A percentile compares a stretch with the other conserved stretches of the same genome.
Evolutionary conservation across 2,888 invertebrate genomes (phyloP).

Genomic region (Dryomyza anilis): DNA sequence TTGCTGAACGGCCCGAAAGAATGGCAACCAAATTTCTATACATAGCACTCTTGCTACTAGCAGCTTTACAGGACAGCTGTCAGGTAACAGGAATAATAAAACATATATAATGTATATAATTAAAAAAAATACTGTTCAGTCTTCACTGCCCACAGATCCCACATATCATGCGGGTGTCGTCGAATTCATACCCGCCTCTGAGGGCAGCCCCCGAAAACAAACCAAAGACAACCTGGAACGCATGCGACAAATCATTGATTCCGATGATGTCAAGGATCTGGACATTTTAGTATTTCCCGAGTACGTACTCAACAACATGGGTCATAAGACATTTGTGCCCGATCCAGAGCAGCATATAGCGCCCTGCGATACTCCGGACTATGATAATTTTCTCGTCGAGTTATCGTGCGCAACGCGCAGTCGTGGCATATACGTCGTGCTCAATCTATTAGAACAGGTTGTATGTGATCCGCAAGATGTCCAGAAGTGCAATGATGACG

Average conservation of each 20-base stretch:
- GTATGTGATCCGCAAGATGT: conserved; percentile 12
- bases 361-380: conserved; percentile 49
- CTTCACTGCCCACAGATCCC: conserved; percentile 61
- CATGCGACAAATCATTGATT: conserved; percentile 46
- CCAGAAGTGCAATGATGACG: conserved; percentile 37
- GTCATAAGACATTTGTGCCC: conserved; percentile 53
- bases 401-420: conserved; percentile 67
- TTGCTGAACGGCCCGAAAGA: neutral
- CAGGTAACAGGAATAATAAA: neutral
- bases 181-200: conserved; percentile 63
- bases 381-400: conserved; percentile 43
- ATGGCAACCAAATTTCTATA: neutral
- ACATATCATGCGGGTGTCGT: conserved; percentile 69
- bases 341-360: conserved; percentile 48
- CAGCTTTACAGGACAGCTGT: neutral
- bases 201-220: conserved; percentile 40
- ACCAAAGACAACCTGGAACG: conserved; percentile 32
- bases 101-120: neutral
- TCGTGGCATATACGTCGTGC: conserved; percentile 64
- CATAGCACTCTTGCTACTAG: neutral
- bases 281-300: conserved; percentile 85
- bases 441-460: conserved; percentile 65
- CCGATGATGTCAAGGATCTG: conserved; percentile 52
- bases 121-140: conserved; percentile 18
- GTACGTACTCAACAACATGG: conserved; percentile 58